Conservation (phyloP, 2,888 invertebrate genomes). For the Balanococcus diminutus region DNA sequence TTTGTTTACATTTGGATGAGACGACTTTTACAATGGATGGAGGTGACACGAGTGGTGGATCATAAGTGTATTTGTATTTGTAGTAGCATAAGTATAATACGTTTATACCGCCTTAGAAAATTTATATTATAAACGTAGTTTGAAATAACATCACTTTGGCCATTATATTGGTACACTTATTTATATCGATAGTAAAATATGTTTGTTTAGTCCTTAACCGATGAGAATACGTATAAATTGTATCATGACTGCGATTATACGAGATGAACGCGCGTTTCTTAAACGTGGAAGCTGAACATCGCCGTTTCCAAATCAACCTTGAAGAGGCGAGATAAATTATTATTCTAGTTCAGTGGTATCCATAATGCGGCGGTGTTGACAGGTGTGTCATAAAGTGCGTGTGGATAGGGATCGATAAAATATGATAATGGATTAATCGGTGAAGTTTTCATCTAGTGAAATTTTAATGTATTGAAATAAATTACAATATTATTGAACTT, state of each 20-base stretch:
- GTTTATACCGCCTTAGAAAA: background rate
- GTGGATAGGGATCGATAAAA: too few relatives aligned
- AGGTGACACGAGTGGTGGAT: too few relatives aligned
- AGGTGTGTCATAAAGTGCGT: background rate
- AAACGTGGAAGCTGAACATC: constrained; percentile 23
- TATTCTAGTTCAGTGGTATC: constrained; percentile 8
- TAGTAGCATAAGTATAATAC: background rate
- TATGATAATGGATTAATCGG: background rate
- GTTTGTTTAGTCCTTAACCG: background rate
- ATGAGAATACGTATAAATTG: background rate
- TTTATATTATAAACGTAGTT: background rate
- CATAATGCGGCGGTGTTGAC: background rate
- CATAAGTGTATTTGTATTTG: too few relatives aligned
- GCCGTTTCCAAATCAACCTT: constrained; percentile 32
- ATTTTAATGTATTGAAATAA: too few relatives aligned
- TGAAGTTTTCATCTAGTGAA: background rate
- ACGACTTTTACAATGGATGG: too few relatives aligned
- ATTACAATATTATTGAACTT: too few relatives aligned
- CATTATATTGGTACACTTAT: background rate
- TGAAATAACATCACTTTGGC: background rate
- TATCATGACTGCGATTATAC: background rate
- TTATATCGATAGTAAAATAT: background rate
- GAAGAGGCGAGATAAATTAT: constrained; percentile 21
- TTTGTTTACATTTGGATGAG: too few relatives aligned
- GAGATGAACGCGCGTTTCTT: background rate